Base-by-base conservation (phyloP, 2,888 invertebrate species). In the Amblyteles armatorius region DNA sequence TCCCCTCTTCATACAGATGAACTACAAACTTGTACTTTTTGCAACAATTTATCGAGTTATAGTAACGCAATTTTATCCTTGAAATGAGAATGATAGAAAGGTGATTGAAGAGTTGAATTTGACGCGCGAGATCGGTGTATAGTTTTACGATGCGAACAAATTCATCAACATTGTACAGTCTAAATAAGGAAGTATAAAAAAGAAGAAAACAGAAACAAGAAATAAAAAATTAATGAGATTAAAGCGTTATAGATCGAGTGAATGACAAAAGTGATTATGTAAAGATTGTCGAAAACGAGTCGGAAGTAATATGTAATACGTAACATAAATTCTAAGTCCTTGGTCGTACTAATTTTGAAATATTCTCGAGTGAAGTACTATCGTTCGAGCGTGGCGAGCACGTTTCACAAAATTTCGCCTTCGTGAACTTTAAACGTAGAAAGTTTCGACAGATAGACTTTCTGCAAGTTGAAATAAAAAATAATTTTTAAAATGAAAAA, bases 261-360 rank as follows among this genome's bases (percentile, higher is more conserved):
- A 78, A 40, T 57, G 57, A 63, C 19, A n/a, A 79, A 63, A 71
- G 69, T 68, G 63, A 79, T 71, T 33, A 29, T 68, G 67, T 57
- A 48, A 73, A 63, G 60, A 73, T 80, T 67, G 52, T 33, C 36
- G 67, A 22, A 60, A 74, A 11, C 33, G 60, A 19, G 29, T 48
- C 33, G 68, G 50, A 68, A 36, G 26, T 44, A 44, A 60, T 57
- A 72, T 81, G 68, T 81, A 74, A 81, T 81, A 74, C 74, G 74
- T 81, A 81, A 74, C 60, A 6, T 69, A 81, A 33, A 57, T 57
- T 44, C 65, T 74, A 81, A 74, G 68, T 67, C 67, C 72, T 80
- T 74, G 60, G 36, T 60, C 81, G 81, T 81, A 81, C 81, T 81
- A 74, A 69, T 67, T 55, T 73, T 48, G 29, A 48, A 50, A 68